Percentiles rank a stretch among this genome's conserved stretches.
Evolutionary conservation across 2,888 invertebrate species (phyloP).

Genomic region (Cecidostiba fungosa): DNA sequence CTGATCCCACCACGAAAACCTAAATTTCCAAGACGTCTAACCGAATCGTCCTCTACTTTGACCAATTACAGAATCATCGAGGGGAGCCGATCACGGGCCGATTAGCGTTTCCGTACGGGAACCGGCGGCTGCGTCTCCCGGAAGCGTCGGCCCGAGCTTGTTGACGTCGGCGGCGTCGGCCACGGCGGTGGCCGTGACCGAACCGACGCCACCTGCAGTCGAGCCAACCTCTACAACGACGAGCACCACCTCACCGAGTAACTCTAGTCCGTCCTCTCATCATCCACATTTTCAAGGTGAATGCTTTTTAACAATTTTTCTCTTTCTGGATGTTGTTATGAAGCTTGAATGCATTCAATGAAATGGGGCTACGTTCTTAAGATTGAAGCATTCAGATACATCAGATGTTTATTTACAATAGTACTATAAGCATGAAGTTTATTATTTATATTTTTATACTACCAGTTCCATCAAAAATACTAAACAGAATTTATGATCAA

Average conservation of each 20-base stretch:
- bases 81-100: constrained; percentile 60
- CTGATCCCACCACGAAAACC: background rate
- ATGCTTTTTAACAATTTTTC: background rate
- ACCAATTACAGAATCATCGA: constrained; percentile 59
- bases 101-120: constrained; percentile 78
- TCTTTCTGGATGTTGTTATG: background rate
- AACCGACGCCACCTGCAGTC: constrained; percentile 75
- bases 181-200: constrained; percentile 73
- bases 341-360: background rate
- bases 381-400: background rate
- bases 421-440: too few species aligned
- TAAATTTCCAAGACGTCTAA: background rate
- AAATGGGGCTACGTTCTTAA: background rate
- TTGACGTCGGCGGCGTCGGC: constrained; percentile 77
- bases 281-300: constrained; percentile 78
- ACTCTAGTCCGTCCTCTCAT: constrained; percentile 75
- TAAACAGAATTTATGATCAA: constrained; percentile 25
- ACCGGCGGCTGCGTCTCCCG: constrained; percentile 75
- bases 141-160: constrained; percentile 76
- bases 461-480: background rate
- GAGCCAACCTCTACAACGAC: constrained; percentile 75
- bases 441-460: background rate
- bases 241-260: constrained; percentile 69
- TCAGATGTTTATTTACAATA: too few species aligned
- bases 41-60: constrained; percentile 3